Base-by-base conservation (phyloP, 2,797 vertebrate genomes). In the Trachops cirrhosus region DNA sequence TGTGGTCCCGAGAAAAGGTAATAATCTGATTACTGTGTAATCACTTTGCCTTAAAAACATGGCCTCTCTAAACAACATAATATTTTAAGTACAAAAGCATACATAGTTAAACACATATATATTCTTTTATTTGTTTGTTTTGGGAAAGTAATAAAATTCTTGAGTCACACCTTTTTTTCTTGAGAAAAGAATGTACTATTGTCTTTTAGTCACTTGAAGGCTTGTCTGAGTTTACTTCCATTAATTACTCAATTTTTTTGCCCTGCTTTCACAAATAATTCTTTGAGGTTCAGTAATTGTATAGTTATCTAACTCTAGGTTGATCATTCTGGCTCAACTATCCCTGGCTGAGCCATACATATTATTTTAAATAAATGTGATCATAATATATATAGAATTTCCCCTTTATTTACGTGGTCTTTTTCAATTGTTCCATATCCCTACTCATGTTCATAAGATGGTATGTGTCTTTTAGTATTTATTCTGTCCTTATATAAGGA, bases 281-380 rank as follows among this genome's bases (percentile, higher is more conserved):
- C 32, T 89, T 73, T 86, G 80, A 78, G 26, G 29, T 15, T 73
- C 21, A 34, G 34, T n/a, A 48, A 71, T 70, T 48, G 59, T 41
- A 48, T 24, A 44, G 29, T 10, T 24, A 14, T 39, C 2, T 37
- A 37, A 62, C 54, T 48, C 24, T 73, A 84, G 37, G 32, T 16
- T 62, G 64, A 74, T 24, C 19, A 21, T 57, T 62, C 26, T 48
- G 48, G 6, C n/a, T 87, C 15, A 29, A 2, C 71, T 57, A 44
- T 92, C 59, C 41, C 70, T 84, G 21, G 26, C 24, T 74, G 24
- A 48, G n/a, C 11, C 62, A 79, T 9, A 46, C 50, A 39, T 2
- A 73, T 54, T 54, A 73, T 68, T 94, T 83, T 95, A 91, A 91
- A 68, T 70, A 78, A 91, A 85, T 24, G 21, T 87, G 32, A 62